Conservation (phyloP, 2,888 invertebrate species). For the Hirtodrosophila duncani region DNA sequence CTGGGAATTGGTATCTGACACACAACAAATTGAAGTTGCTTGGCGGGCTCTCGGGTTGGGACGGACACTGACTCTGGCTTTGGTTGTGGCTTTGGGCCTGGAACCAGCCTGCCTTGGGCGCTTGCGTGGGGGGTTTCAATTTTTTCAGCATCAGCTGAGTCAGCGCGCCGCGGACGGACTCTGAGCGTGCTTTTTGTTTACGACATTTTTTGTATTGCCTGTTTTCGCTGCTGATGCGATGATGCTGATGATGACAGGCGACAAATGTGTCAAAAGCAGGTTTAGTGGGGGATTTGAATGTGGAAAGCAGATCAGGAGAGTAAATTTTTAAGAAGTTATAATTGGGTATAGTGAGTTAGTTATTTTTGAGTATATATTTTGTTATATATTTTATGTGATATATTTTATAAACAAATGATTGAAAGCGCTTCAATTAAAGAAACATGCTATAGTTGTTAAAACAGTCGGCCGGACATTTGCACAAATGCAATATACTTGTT, state of each 20-base stretch:
- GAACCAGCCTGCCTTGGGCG: conserved; percentile 54
- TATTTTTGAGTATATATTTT: not conserved
- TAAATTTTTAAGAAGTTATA: too few relatives aligned
- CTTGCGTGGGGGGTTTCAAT: conserved; percentile 37
- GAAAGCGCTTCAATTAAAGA: too few relatives aligned
- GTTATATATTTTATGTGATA: not conserved
- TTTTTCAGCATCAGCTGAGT: conserved; percentile 58
- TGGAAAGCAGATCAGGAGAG: too few relatives aligned
- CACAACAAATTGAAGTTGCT: conserved; percentile 36
- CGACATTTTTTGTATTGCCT: conserved; percentile 34
- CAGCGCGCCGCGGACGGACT: conserved; percentile 33
- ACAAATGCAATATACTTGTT: too few relatives aligned
- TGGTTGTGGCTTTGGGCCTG: conserved; percentile 1
- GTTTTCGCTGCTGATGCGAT: conserved; percentile 1
- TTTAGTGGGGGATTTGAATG: not conserved
- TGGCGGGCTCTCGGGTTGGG: not conserved
- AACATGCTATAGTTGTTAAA: too few relatives aligned
- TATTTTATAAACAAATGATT: not conserved
- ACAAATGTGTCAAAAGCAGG: conserved; percentile 22
- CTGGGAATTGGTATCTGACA: conserved; percentile 56
- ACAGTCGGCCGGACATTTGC: too few relatives aligned
- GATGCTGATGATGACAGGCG: conserved; percentile 26
- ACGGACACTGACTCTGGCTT: not conserved
- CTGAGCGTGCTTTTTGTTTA: conserved; percentile 46
- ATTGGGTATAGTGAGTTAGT: not conserved